Evolutionary conservation across 2,113 vertebrate genomes (phyloP), one percentile per base, ranked within the genome.

Genomic region (Ameiurus melas): DNA sequence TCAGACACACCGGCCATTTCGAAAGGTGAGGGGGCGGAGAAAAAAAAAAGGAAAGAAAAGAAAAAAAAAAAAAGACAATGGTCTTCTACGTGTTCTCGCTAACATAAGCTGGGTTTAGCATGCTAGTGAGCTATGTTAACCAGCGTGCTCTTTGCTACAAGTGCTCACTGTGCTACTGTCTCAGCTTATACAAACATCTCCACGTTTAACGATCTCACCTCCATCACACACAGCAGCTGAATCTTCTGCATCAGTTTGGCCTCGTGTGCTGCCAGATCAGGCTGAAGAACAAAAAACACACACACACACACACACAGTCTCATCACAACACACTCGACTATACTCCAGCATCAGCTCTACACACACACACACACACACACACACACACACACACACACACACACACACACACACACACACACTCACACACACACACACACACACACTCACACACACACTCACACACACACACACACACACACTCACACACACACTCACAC

Each of bases 201-300:
- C 57, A 1, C 43, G 60, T 10, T 51, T 10, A 51, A 17, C 0
- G 20, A 10, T 25, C 94, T 96, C 88, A 99, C 98, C 98, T 99
- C 98, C 98, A 99, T 99, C 30, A 99, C 96, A 90, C 98, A 99
- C 1, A 99, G 57, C 66, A 99, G 94, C 91, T 99, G 98, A 86
- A 99, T 99, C 91, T 99, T 99, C 92, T 99, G 96, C 95, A 99
- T 97, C 33, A 99, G 96, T 78, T 97, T 97, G 0, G 94, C 83
- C 89, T 99, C 98, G 0, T 99, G 97, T 4, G 98, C 96, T 22
- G 98, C 97, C 1, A 99, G 95, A 62, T 99, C 98, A 0, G 98
- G 98, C 98, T 99, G 90, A 1, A 88, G 51, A 57, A 53, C 47
- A 86, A 73, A 12, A 78, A 43, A 78, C 43, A 84, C 22, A 77